These are phyloP conservation scores for Amazona ochrocephala DNA, from an alignment of 2,797 vertebrate species.

Conservation along the genomic window DNA sequence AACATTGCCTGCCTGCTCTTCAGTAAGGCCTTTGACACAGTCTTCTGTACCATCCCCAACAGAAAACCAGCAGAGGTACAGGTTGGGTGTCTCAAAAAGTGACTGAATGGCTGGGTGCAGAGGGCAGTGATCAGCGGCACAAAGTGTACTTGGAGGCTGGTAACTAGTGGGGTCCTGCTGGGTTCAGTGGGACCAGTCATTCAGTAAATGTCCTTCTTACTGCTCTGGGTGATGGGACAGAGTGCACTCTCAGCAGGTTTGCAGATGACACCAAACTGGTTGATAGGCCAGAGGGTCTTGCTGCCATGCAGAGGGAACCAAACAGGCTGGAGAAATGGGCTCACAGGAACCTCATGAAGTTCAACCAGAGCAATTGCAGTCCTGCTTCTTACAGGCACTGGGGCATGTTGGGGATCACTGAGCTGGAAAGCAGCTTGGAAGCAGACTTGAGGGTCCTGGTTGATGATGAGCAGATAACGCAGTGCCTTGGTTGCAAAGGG, in stretches of 20 bases:
- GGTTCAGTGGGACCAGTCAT: background rate
- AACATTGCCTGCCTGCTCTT: background rate
- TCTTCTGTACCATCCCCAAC: background rate
- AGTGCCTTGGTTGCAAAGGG: background rate
- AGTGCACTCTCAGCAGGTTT: no score
- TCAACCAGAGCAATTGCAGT: background rate
- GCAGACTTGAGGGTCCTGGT: background rate
- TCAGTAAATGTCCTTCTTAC: background rate
- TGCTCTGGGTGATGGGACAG: background rate
- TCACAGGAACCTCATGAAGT: background rate
- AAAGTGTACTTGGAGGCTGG: background rate
- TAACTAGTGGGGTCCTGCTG: background rate
- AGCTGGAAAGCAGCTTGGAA: background rate
- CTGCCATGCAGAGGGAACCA: background rate
- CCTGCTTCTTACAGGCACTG: background rate
- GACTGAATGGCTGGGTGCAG: accelerated
- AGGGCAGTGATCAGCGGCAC: no score
- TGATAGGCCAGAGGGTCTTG: background rate
- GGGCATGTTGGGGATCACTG: background rate
- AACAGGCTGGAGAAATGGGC: background rate
- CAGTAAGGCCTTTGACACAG: background rate
- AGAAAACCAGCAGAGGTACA: background rate
- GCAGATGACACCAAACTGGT: accelerated
- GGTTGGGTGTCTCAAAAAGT: background rate
- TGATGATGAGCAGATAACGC: background rate